Conservation (phyloP, 2,888 invertebrate species). For the Tineola bisselliella region DNA sequence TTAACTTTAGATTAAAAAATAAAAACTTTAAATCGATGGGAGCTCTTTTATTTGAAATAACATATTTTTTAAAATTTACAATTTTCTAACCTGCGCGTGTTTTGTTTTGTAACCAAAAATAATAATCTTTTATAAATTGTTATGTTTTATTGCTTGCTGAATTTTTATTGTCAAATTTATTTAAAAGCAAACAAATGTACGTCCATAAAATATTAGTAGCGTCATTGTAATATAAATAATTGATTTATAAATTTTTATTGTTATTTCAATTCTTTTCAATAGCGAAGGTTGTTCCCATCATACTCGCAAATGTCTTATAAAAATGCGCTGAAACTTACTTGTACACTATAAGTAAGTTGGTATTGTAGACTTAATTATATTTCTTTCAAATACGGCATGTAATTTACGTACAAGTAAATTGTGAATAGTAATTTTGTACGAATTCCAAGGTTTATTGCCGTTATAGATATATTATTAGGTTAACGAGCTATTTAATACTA, state of each 20-base stretch:
- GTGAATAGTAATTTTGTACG: slow-evolving; percentile 1
- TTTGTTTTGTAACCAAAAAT: too few relatives aligned
- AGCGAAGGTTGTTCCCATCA: slow-evolving; percentile 25
- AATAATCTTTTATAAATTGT: too few relatives aligned
- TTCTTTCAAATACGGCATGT: slow-evolving; percentile 18
- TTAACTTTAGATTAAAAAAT: too few relatives aligned
- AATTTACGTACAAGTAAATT: slow-evolving; percentile 8
- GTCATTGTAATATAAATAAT: not conserved
- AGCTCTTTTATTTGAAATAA: too few relatives aligned
- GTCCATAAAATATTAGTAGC: too few relatives aligned
- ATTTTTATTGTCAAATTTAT: too few relatives aligned
- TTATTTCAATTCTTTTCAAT: slow-evolving; percentile 14
- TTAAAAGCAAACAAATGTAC: too few relatives aligned
- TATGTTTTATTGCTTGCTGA: too few relatives aligned
- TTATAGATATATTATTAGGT: slow-evolving; percentile 15
- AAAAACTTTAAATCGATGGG: too few relatives aligned
- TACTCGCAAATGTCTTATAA: slow-evolving; percentile 14
- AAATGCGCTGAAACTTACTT: not conserved
- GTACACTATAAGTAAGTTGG: slow-evolving; percentile 11
- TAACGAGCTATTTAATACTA: slow-evolving; percentile 16
- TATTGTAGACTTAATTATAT: slow-evolving; percentile 22
- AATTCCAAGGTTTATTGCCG: slow-evolving; percentile 12
- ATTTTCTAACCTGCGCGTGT: too few relatives aligned
- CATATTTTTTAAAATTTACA: too few relatives aligned
- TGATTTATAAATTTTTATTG: not conserved